phyloP scores from a whole-genome alignment of 1,140 invertebrate genomes.

The Chymomyza costata region DNA sequence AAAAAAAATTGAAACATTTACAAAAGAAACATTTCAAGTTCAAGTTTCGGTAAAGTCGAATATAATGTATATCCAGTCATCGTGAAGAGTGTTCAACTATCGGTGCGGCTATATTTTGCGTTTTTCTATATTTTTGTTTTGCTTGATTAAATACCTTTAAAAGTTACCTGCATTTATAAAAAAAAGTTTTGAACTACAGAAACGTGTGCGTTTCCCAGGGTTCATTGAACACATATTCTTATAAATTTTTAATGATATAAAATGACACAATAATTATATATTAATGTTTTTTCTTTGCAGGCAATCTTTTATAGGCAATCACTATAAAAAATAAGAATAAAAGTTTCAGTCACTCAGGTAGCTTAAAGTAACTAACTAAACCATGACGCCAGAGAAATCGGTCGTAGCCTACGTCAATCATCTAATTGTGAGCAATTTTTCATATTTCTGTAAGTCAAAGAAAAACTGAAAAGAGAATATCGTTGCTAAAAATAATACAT shows the following conservation, averaged over 20 bases:
- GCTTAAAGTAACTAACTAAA: slow-evolving; percentile 15
- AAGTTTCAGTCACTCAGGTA: slow-evolving; percentile 64
- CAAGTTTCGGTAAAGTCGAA: no score
- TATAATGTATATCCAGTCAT: no score
- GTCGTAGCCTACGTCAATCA: slow-evolving; percentile 71
- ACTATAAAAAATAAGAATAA: slow-evolving; percentile 61
- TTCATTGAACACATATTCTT: no score
- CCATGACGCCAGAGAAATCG: slow-evolving; percentile 72
- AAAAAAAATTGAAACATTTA: no score
- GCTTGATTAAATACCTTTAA: no score
- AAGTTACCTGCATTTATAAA: slow-evolving; percentile 23
- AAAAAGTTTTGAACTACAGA: no score
- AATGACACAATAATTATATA: slow-evolving; percentile 6
- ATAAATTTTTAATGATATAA: neutral
- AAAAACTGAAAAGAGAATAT: slow-evolving; percentile 1
- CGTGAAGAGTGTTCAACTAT: no score
- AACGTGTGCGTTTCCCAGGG: no score
- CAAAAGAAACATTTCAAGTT: no score
- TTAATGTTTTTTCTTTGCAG: slow-evolving; percentile 32
- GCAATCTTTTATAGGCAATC: slow-evolving; percentile 58
- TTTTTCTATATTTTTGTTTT: no score
- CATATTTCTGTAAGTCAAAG: slow-evolving; percentile 72
- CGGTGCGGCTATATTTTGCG: no score
- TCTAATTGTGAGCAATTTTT: slow-evolving; percentile 72
- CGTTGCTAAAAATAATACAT: neutral